Conservation (phyloP, 2,113 vertebrate genomes). For the Channa argus region DNA sequence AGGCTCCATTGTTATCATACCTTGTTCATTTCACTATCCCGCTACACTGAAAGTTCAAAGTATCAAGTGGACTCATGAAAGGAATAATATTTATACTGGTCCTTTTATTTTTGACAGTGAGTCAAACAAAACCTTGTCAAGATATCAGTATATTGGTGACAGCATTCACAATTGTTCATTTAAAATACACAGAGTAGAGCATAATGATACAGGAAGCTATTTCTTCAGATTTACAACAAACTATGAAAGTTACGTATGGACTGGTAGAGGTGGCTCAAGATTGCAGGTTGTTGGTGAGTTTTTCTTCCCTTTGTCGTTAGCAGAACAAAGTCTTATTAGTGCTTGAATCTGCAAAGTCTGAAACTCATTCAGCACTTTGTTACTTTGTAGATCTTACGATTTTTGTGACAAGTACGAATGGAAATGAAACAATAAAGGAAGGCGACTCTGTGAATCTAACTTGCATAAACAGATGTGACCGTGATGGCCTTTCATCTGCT, state of each 20-base stretch:
- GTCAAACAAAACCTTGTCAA: accelerated
- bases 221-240: neutral
- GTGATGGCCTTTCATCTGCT: neutral
- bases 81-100: accelerated
- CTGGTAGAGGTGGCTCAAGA: accelerated
- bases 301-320: neutral
- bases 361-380: neutral
- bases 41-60: accelerated
- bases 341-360: neutral
- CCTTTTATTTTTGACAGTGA: neutral
- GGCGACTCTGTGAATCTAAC: constrained; percentile 50
- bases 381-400: constrained; percentile 30
- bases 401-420: neutral
- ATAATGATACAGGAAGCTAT: constrained; percentile 21
- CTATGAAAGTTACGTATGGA: neutral
- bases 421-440: constrained; percentile 7
- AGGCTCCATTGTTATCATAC: constrained; percentile 42
- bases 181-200: constrained; percentile 41
- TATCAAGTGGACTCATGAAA: constrained; percentile 25
- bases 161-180: constrained; percentile 43
- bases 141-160: constrained; percentile 45
- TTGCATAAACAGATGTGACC: constrained; percentile 40
- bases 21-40: constrained; percentile 46
- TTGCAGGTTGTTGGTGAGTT: constrained; percentile 57
- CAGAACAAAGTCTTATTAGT: neutral